Evolutionary conservation across 2,888 invertebrate genomes (phyloP).

Genomic region (Mimas tiliae): DNA sequence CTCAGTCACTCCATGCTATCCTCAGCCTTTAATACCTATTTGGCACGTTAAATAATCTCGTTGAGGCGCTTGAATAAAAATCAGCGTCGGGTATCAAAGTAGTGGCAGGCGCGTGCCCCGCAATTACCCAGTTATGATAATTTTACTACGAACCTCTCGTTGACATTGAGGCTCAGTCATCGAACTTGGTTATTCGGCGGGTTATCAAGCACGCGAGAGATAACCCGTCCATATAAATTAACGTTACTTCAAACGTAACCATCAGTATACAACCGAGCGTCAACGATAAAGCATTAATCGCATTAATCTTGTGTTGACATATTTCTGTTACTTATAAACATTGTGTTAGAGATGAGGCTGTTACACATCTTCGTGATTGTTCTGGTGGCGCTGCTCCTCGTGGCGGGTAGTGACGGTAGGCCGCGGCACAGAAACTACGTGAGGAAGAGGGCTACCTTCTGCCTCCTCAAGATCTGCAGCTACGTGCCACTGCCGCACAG

Average conservation of each 20-base stretch:
- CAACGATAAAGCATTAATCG: conserved; percentile 46
- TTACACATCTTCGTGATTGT: conserved; percentile 55
- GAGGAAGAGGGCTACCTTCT: conserved; percentile 58
- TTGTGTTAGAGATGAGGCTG: conserved; percentile 62
- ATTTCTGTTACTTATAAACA: background rate
- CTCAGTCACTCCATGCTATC: no score
- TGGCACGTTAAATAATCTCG: no score
- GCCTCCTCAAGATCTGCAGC: conserved; percentile 69
- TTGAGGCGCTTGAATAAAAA: background rate
- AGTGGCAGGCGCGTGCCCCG: conserved; percentile 7
- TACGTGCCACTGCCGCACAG: conserved; percentile 50
- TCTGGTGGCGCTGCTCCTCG: conserved; percentile 51
- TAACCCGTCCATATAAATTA: conserved; percentile 74
- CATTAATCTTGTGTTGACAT: conserved; percentile 3
- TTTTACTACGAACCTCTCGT: conserved; percentile 70
- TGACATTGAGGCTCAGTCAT: conserved; percentile 81
- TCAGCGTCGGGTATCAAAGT: background rate
- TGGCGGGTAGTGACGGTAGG: conserved; percentile 48
- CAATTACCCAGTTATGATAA: conserved; percentile 53
- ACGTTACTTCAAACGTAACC: conserved; percentile 52
- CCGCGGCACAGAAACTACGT: conserved; percentile 49
- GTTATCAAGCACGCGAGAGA: conserved; percentile 79
- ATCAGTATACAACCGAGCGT: conserved; percentile 64
- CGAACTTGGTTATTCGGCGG: conserved; percentile 74
- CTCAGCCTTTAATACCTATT: no score